These are phyloP conservation scores for Pollimyrus isidori DNA, from an alignment of 2,113 vertebrate species.

Conservation along the genomic window DNA sequence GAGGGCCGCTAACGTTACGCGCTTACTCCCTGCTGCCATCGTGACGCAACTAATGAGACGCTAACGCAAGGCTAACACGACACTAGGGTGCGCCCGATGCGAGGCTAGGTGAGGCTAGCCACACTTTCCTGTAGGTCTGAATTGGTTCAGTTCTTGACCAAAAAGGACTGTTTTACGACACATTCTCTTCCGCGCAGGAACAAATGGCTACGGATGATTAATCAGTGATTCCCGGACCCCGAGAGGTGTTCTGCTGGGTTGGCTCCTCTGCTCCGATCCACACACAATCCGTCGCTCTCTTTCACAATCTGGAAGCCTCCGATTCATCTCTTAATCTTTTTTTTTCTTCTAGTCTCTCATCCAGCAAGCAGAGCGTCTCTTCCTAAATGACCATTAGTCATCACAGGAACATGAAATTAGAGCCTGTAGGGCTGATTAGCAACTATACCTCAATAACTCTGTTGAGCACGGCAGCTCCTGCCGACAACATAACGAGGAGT, in stretches of 20 bases:
- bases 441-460: neutral
- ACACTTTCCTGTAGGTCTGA: neutral
- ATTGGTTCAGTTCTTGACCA: slow-evolving; percentile 19
- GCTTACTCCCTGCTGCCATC: neutral
- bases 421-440: neutral
- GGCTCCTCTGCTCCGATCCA: neutral
- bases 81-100: neutral
- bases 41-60: neutral
- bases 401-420: neutral
- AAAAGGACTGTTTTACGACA: slow-evolving; percentile 7
- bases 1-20: neutral
- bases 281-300: no score
- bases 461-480: neutral
- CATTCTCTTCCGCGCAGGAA: neutral
- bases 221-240: neutral
- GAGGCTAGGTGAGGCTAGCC: neutral
- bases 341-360: neutral
- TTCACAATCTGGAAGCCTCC: neutral
- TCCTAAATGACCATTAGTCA: neutral
- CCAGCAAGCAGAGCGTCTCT: neutral
- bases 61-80: neutral
- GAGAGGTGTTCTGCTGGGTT: no score
- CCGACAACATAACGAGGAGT: neutral
- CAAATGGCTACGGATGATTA: neutral
- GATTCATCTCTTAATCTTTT: neutral